Evolutionary conservation across 2,113 vertebrate species (phyloP), one percentile per base, ranked within the genome.

Genomic region (Brachirus orientalis): DNA sequence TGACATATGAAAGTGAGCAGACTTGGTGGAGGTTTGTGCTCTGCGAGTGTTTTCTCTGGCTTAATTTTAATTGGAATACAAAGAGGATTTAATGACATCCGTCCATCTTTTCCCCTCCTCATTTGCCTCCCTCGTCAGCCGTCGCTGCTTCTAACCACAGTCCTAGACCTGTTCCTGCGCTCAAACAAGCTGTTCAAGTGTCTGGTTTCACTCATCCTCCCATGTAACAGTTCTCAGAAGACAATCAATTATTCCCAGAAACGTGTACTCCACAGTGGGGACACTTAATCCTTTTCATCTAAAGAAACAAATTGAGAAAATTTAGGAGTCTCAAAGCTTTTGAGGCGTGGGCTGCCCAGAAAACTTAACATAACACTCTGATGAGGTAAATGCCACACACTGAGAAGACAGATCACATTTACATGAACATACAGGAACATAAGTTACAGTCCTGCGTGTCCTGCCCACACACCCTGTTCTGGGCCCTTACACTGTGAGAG

Each of bases 221-320:
- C 58, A 28, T 69, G 57, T 62, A 72, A 73, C 82, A 43, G 38
- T 77, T 85, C 84, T 40, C 62, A 46, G 84, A 80, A 88, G 74
- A 38, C 68, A 84, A 85, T 86, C 77, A 78, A 76, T 82, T 82
- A 63, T 82, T 86, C 88, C 77, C 54, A 55, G 84, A 86, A 86
- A 72, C 35, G 72, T 63, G 72, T 44, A 38, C 69, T 48, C 63
- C 55, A 61, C 58, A 66, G 73, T 37, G 48, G 45, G 65, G 53
- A 71, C 85, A 76, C 71, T 51, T 86, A 80, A 89, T 84, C 76
- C 77, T 45, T 40, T 63, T 58, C 63, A 73, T 45, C 47, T 43
- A n/a, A 14, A 61, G 44, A 52, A 11, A 19, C 52, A 76, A 81
- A 85, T 72, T 69, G 60, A 79, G 65, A 55, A 63, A 37, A 78